phyloP scores from a whole-genome alignment of 2,113 vertebrate genomes.

The Burhinus oedicnemus region DNA sequence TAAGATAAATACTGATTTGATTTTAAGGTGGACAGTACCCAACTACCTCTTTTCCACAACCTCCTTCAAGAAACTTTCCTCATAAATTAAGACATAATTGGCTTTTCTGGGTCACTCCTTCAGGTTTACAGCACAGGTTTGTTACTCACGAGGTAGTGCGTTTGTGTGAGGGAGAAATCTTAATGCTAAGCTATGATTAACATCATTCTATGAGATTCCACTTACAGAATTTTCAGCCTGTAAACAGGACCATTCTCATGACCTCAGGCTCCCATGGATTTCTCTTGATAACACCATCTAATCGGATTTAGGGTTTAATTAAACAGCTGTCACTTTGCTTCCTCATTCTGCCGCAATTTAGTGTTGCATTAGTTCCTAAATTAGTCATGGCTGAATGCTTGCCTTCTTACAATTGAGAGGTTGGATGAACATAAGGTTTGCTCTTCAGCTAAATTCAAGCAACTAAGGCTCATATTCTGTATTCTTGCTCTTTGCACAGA shows the following conservation, averaged over 20 bases:
- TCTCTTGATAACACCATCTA: slow-evolving; percentile 54
- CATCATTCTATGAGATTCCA: background rate
- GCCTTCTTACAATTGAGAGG: background rate
- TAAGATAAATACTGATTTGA: background rate
- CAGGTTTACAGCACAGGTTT: background rate
- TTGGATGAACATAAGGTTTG: slow-evolving; percentile 11
- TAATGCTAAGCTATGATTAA: background rate
- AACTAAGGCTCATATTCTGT: background rate
- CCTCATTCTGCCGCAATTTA: slow-evolving; percentile 40
- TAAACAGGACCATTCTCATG: slow-evolving; percentile 41
- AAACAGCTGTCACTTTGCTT: slow-evolving; percentile 71
- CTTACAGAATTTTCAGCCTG: background rate
- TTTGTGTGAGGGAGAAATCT: background rate
- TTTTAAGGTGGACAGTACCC: background rate
- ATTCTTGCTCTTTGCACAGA: background rate
- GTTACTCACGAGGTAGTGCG: background rate
- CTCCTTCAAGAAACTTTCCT: background rate
- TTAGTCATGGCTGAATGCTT: slow-evolving; percentile 46
- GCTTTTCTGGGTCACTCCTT: background rate
- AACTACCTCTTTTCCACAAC: background rate
- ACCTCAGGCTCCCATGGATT: slow-evolving; percentile 55
- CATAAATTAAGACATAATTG: background rate
- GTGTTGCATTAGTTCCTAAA: slow-evolving; percentile 63
- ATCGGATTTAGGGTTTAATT: slow-evolving; percentile 68
- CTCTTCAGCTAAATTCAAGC: slow-evolving; percentile 17